phyloP scores from a whole-genome alignment of 2,888 invertebrate genomes.

The Scaptomyza reducta region DNA sequence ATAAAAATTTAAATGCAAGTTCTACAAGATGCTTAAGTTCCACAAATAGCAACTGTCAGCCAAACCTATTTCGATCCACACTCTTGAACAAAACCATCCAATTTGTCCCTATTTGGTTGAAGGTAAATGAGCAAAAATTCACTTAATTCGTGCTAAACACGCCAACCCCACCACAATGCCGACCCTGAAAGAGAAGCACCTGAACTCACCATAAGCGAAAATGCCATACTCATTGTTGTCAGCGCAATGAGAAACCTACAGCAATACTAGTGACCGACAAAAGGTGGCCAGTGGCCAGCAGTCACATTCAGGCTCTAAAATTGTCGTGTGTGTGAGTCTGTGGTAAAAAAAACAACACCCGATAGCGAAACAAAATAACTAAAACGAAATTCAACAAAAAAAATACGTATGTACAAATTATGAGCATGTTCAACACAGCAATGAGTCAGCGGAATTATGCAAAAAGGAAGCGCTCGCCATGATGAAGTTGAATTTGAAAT shows the following conservation, averaged over 20 bases:
- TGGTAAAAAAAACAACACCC: slow-evolving; percentile 43
- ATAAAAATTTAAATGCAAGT: not conserved
- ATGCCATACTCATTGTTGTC: slow-evolving; percentile 29
- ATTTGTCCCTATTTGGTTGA: not conserved
- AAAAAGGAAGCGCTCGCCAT: slow-evolving; percentile 54
- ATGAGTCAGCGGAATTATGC: slow-evolving; percentile 68
- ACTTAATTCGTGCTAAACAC: not conserved
- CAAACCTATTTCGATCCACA: not conserved
- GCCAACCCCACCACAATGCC: too few species aligned
- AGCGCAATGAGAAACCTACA: slow-evolving; percentile 38
- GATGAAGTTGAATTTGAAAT: slow-evolving; percentile 52
- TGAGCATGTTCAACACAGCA: slow-evolving; percentile 42
- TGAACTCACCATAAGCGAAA: slow-evolving; percentile 6
- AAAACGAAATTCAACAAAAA: slow-evolving; percentile 17
- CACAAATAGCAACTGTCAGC: not conserved
- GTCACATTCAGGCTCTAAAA: slow-evolving; percentile 34
- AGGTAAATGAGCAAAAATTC: not conserved
- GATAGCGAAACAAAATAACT: slow-evolving; percentile 15
- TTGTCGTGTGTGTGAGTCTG: slow-evolving; percentile 21
- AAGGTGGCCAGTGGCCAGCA: slow-evolving; percentile 10
- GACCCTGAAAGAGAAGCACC: not conserved
- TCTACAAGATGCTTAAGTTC: not conserved
- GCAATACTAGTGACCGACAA: slow-evolving; percentile 2
- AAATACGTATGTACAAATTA: slow-evolving; percentile 26
- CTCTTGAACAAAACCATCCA: not conserved